These are phyloP conservation scores for Drosophila pseudotalamancana DNA, from an alignment of 2,888 invertebrate genomes.

Conservation along the genomic window DNA sequence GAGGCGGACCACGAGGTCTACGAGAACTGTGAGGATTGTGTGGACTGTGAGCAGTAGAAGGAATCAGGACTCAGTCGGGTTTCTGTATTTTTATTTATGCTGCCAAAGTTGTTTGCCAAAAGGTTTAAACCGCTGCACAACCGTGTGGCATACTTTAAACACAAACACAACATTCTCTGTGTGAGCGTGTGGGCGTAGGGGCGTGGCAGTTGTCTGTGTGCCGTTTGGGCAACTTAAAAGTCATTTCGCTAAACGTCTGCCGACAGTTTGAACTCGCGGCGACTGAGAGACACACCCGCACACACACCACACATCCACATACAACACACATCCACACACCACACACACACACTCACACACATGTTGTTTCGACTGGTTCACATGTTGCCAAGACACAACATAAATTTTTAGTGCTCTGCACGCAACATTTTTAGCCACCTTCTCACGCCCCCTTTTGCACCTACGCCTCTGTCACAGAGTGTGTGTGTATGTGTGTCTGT, in stretches of 20 bases:
- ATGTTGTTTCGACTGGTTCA: slow-evolving; percentile 38
- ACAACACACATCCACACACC: slow-evolving; percentile 8
- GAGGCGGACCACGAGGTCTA: background rate
- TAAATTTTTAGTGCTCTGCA: slow-evolving; percentile 68
- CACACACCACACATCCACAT: slow-evolving; percentile 9
- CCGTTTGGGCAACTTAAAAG: slow-evolving; percentile 72
- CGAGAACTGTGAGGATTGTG: slow-evolving; percentile 4
- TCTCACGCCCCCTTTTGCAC: background rate
- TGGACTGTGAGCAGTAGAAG: slow-evolving; percentile 1
- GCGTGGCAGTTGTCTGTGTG: slow-evolving; percentile 42
- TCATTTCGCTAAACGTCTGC: slow-evolving; percentile 75
- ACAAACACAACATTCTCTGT: slow-evolving; percentile 48
- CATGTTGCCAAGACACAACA: slow-evolving; percentile 78
- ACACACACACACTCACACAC: background rate
- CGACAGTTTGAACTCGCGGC: slow-evolving; percentile 61
- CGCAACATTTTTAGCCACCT: slow-evolving; percentile 45
- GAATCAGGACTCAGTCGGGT: slow-evolving; percentile 13
- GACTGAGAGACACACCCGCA: background rate
- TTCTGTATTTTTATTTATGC: slow-evolving; percentile 71
- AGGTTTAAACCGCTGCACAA: slow-evolving; percentile 71
- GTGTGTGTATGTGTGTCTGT: slow-evolving; percentile 26
- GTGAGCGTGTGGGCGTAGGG: slow-evolving; percentile 13
- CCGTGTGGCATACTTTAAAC: slow-evolving; percentile 75
- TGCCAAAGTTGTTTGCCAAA: slow-evolving; percentile 80
- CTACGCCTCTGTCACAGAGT: slow-evolving; percentile 14